A percentile compares a stretch with the other conserved stretches of the same genome.
These are phyloP conservation scores for Parazoanthus swiftii DNA, from an alignment of 92 coral and sea anemone genomes.

Conservation along the genomic window DNA sequence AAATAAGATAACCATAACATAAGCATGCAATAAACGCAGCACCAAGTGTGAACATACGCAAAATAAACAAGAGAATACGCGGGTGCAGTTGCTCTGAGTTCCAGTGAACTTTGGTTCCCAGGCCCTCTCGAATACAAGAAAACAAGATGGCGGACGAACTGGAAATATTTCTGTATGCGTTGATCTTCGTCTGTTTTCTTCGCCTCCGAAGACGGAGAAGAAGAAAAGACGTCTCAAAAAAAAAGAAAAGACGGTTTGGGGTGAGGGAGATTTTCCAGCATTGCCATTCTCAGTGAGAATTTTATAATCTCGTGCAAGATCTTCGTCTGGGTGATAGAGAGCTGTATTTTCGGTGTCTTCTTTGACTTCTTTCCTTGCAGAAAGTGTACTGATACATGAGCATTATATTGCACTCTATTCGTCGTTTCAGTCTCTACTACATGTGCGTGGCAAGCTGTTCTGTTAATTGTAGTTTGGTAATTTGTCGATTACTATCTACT, in stretches of 20 bases:
- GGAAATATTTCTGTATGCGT: conserved; percentile 22
- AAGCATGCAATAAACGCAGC: conserved; percentile 27
- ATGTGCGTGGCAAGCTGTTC: conserved; percentile 27
- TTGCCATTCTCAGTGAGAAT: conserved; percentile 48
- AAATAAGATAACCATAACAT: conserved; percentile 23
- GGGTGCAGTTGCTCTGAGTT: conserved; percentile 30
- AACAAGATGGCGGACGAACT: neutral
- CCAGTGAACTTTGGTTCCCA: conserved; percentile 32
- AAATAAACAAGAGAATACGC: conserved; percentile 25
- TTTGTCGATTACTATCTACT: too few species aligned
- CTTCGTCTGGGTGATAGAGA: conserved; percentile 57
- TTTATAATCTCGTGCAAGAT: conserved; percentile 60
- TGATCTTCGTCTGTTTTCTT: conserved; percentile 13
- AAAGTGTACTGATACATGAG: conserved; percentile 38
- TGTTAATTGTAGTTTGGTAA: neutral
- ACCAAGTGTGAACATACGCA: conserved; percentile 14
- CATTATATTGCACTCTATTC: conserved; percentile 37
- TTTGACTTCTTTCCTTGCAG: conserved; percentile 39
- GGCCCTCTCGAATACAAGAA: neutral
- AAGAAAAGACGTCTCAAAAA: conserved; percentile 40
- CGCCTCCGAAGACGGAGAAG: conserved; percentile 47
- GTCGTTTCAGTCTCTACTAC: conserved; percentile 31
- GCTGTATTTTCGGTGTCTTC: conserved; percentile 54
- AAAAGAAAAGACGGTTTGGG: conserved; percentile 55
- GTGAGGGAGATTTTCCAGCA: conserved; percentile 56